Conservation (phyloP, 2,113 vertebrate species). For the Synodontis membranacea region DNA sequence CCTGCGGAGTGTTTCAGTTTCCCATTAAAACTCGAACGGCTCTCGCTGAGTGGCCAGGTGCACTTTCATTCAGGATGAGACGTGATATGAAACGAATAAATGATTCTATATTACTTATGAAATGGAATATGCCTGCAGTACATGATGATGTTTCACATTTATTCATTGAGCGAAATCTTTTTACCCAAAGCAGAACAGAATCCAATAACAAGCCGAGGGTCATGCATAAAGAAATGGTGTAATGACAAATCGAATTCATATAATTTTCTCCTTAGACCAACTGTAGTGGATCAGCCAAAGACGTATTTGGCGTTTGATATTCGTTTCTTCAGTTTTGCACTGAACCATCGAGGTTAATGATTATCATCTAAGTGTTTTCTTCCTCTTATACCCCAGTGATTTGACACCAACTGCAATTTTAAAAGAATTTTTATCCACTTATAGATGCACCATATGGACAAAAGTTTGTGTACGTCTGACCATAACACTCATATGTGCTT, state of each 20-base stretch:
- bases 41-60: slow-evolving; percentile 23
- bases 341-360: not conserved
- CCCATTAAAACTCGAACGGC: slow-evolving; percentile 34
- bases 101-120: slow-evolving; percentile 31
- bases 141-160: slow-evolving; percentile 20
- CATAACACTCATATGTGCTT: no score
- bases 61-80: slow-evolving; percentile 25
- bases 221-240: not conserved
- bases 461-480: no score
- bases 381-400: not conserved
- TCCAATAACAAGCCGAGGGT: slow-evolving; percentile 18
- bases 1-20: slow-evolving; percentile 26
- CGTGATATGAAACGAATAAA: slow-evolving; percentile 30
- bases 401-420: no score
- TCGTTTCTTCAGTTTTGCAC: not conserved
- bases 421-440: not conserved
- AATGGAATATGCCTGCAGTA: slow-evolving; percentile 7
- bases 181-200: not conserved
- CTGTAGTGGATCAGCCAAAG: not conserved
- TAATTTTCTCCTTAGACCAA: not conserved
- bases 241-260: slow-evolving; percentile 3
- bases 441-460: no score
- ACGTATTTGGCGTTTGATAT: not conserved
- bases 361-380: no score
- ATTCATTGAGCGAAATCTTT: slow-evolving; percentile 12